A percentile compares a stretch with the other conserved stretches of the same genome.
Conservation (phyloP, 1,140 invertebrate genomes). For the Heliconius eleuchia region DNA sequence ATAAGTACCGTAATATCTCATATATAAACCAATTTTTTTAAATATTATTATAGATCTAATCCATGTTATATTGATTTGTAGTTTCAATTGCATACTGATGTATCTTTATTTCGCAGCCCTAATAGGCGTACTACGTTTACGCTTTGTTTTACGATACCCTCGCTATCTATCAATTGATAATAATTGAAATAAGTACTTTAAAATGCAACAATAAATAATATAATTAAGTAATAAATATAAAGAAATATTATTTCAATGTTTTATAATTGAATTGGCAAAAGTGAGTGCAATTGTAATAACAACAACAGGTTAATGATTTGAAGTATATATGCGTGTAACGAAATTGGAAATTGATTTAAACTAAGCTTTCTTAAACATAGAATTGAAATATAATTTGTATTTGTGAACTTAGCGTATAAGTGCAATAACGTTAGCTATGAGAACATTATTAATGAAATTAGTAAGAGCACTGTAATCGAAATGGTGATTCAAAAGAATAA, state of each 20-base stretch:
- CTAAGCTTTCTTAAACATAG: conserved; percentile 5
- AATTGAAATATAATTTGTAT: not conserved
- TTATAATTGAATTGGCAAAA: not conserved
- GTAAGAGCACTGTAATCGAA: conserved; percentile 42
- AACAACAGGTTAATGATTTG: not conserved
- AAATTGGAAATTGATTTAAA: conserved; percentile 1
- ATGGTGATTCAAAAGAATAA: conserved; percentile 76
- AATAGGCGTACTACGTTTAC: not conserved
- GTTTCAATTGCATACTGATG: too few relatives aligned
- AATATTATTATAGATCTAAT: too few relatives aligned
- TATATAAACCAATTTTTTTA: too few relatives aligned
- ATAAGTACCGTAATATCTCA: too few relatives aligned
- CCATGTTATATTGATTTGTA: too few relatives aligned
- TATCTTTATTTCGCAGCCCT: not conserved
- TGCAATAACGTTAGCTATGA: conserved; percentile 23
- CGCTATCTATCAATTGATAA: not conserved
- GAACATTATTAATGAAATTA: conserved; percentile 18
- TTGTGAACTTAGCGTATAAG: not conserved
- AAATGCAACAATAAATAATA: not conserved
- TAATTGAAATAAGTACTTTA: not conserved
- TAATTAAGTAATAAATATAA: not conserved
- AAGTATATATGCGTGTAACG: not conserved
- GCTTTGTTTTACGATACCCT: not conserved
- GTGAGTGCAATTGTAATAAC: not conserved
- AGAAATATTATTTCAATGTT: not conserved